Conservation (phyloP, 2,888 invertebrate genomes). For the Lysandra bellargus region DNA sequence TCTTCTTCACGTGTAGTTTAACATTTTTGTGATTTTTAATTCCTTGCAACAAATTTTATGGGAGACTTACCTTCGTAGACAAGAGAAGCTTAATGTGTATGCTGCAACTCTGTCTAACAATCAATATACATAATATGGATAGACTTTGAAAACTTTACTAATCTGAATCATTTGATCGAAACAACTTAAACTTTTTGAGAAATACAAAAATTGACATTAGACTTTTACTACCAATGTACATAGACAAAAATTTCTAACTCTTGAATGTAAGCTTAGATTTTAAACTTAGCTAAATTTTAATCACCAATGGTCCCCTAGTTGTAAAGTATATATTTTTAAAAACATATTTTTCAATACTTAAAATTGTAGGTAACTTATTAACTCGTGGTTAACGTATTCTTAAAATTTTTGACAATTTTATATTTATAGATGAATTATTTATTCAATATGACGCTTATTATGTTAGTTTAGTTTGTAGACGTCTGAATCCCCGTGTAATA, state of each 20-base stretch:
- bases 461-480: conserved; percentile 46
- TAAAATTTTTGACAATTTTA: conserved; percentile 40
- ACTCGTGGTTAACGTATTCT: conserved; percentile 31
- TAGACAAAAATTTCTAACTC: conserved; percentile 16
- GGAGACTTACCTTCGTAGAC: not conserved
- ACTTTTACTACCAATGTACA: conserved; percentile 26
- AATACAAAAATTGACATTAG: not conserved
- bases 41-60: not conserved
- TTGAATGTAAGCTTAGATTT: conserved; percentile 27
- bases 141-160: not conserved
- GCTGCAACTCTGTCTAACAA: not conserved
- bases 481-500: conserved; percentile 21
- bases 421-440: conserved; percentile 45
- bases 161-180: not conserved
- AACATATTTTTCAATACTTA: conserved; percentile 39
- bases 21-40: not conserved
- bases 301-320: conserved; percentile 34
- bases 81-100: not conserved
- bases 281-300: conserved; percentile 28
- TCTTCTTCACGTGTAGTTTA: not conserved
- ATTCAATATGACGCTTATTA: conserved; percentile 67
- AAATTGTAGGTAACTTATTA: conserved; percentile 32
- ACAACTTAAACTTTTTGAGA: not conserved
- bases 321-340: conserved; percentile 36
- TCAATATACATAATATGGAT: not conserved